These are phyloP conservation scores for Leptopilina clavipes DNA, from an alignment of 1,140 invertebrate genomes.

Conservation along the genomic window DNA sequence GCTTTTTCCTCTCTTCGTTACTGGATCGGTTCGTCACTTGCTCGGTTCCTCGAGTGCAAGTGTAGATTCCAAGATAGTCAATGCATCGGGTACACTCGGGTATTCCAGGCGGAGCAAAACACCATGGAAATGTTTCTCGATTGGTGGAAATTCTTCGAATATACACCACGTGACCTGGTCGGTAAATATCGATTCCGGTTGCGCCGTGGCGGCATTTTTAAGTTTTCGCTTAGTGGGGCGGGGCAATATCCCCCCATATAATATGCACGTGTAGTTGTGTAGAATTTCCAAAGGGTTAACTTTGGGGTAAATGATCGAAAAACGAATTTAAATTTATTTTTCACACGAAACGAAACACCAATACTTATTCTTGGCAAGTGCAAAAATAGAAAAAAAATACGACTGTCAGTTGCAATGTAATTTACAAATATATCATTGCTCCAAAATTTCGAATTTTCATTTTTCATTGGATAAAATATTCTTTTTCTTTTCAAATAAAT, in stretches of 20 bases:
- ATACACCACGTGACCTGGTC: conserved; percentile 77
- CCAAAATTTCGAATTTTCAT: no score
- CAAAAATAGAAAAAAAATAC: no score
- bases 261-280: conserved; percentile 47
- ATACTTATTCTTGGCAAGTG: no score
- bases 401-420: no score
- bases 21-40: conserved; percentile 41
- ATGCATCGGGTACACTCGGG: conserved; percentile 47
- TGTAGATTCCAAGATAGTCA: conserved; percentile 32
- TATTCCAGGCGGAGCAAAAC: conserved; percentile 48
- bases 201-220: conserved; percentile 86
- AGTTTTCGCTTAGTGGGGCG: conserved; percentile 75
- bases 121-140: conserved; percentile 44
- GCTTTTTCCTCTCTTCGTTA: not conserved
- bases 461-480: no score
- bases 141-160: conserved; percentile 72
- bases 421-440: no score
- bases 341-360: not conserved
- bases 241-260: conserved; percentile 64
- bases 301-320: conserved; percentile 15
- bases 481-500: no score
- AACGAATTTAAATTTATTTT: conserved; percentile 2
- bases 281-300: conserved; percentile 29
- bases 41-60: conserved; percentile 47
- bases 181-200: conserved; percentile 83